phyloP scores from a whole-genome alignment of 2,888 invertebrate species.

The Drosophila parthenogenetica region DNA sequence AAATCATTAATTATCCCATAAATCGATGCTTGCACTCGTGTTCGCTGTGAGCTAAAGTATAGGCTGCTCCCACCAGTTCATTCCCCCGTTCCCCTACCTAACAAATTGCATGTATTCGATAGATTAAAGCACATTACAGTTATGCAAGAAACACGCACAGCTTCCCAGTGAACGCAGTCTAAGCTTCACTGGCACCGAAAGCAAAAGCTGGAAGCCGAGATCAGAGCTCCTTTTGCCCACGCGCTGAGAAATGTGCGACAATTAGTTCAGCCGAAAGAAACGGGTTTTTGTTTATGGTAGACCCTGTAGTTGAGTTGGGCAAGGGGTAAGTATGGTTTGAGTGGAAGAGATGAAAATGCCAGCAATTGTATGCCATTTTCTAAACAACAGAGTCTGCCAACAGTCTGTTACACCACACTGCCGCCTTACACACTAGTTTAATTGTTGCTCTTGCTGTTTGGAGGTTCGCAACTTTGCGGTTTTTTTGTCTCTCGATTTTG shows the following conservation, averaged over 20 bases:
- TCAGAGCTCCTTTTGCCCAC: slow-evolving; percentile 65
- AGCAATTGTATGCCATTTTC: no score
- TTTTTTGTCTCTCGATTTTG: slow-evolving; percentile 17
- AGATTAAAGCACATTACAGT: slow-evolving; percentile 55
- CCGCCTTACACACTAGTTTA: background rate
- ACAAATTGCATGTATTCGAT: slow-evolving; percentile 29
- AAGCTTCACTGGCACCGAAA: slow-evolving; percentile 13
- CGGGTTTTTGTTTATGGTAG: slow-evolving; percentile 48
- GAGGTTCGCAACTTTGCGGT: slow-evolving; percentile 21
- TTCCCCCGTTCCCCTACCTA: background rate
- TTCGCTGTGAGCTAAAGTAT: slow-evolving; percentile 35
- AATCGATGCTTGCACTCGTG: slow-evolving; percentile 36
- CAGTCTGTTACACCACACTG: background rate
- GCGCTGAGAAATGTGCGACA: slow-evolving; percentile 78
- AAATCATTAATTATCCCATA: slow-evolving; percentile 51
- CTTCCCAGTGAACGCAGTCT: slow-evolving; percentile 40
- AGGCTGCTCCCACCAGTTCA: background rate
- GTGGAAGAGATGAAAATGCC: no score
- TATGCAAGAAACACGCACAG: slow-evolving; percentile 73
- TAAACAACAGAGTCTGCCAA: background rate
- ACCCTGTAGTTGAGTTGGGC: background rate
- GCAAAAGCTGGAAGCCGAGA: slow-evolving; percentile 17
- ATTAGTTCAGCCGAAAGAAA: slow-evolving; percentile 71
- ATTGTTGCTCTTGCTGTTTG: slow-evolving; percentile 18
- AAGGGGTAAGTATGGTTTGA: background rate